Percentiles rank a stretch among this genome's conserved stretches.
phyloP scores from a whole-genome alignment of 2,888 invertebrate genomes.

The Pristionchus maxplancki region DNA sequence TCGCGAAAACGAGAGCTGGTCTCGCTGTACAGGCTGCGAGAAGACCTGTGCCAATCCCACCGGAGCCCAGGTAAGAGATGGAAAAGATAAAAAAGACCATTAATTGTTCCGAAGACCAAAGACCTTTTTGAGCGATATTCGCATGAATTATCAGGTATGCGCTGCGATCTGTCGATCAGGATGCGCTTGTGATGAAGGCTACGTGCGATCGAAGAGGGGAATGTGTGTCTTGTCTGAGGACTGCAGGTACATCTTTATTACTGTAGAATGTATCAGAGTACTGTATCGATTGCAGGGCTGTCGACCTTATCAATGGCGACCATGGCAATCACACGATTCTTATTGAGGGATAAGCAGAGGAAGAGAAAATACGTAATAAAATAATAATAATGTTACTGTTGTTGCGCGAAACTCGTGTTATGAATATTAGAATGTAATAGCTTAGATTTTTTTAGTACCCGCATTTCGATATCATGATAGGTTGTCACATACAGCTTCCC shows the following conservation, averaged over 20 bases:
- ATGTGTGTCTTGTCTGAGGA: background rate
- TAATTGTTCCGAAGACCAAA: too few species aligned
- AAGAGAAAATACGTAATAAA: background rate
- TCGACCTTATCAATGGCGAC: background rate
- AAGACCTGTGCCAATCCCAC: background rate
- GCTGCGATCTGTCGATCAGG: background rate
- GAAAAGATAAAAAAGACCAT: too few species aligned
- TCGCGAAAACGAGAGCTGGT: conserved; percentile 29
- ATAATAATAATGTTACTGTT: background rate
- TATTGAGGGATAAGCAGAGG: background rate
- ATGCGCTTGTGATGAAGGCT: background rate
- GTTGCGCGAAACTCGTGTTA: background rate
- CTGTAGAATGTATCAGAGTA: background rate
- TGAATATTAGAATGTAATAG: background rate
- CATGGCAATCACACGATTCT: conserved; percentile 13
- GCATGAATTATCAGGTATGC: background rate
- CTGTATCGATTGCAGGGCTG: background rate
- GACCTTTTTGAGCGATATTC: too few species aligned
- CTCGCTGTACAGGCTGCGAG: background rate
- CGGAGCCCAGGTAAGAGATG: background rate
- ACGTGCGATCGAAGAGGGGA: conserved; percentile 4
- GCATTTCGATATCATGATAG: too few species aligned
- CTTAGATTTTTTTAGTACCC: too few species aligned
- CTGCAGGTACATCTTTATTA: background rate
- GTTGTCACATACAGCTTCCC: too few species aligned